Percentiles rank a stretch among this genome's conserved stretches.
phyloP scores from a whole-genome alignment of 2,888 invertebrate species.

The Zhuqinia jingwanae region DNA sequence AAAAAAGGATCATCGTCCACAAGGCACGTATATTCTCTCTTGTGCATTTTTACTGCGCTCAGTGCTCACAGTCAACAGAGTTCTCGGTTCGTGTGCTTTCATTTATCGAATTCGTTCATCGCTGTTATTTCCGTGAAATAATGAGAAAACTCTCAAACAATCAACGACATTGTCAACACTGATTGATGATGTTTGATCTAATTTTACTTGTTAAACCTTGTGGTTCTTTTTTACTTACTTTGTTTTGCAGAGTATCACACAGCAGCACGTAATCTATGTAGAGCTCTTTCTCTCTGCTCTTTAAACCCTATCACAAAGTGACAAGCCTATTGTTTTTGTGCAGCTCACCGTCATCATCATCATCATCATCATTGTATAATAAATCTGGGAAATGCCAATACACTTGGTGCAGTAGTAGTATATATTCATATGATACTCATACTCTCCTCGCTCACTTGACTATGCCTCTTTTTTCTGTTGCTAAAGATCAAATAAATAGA shows the following conservation, averaged over 20 bases:
- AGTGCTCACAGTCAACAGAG: background rate
- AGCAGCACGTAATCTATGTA: background rate
- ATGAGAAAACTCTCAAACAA: conserved; percentile 62
- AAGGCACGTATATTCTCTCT: too few relatives aligned
- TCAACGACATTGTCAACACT: conserved; percentile 29
- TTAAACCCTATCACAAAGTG: background rate
- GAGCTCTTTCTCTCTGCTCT: background rate
- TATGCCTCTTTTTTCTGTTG: background rate
- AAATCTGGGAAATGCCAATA: background rate
- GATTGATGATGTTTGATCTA: conserved; percentile 48
- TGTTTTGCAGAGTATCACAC: background rate
- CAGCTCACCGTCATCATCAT: conserved; percentile 8
- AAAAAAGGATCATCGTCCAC: conserved; percentile 16
- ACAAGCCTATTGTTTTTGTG: conserved; percentile 22
- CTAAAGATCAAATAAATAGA: too few relatives aligned
- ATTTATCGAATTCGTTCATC: conserved; percentile 49
- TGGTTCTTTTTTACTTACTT: background rate
- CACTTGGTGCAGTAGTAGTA: too few relatives aligned
- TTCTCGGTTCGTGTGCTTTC: too few relatives aligned
- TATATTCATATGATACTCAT: too few relatives aligned
- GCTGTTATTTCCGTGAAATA: conserved; percentile 65
- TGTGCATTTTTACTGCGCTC: background rate
- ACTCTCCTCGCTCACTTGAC: background rate
- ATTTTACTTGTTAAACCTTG: conserved; percentile 48
- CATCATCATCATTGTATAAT: background rate